Evolutionary conservation across 2,113 vertebrate genomes (phyloP), one percentile per base, ranked within the genome.

Genomic region (Kryptolebias marmoratus): DNA sequence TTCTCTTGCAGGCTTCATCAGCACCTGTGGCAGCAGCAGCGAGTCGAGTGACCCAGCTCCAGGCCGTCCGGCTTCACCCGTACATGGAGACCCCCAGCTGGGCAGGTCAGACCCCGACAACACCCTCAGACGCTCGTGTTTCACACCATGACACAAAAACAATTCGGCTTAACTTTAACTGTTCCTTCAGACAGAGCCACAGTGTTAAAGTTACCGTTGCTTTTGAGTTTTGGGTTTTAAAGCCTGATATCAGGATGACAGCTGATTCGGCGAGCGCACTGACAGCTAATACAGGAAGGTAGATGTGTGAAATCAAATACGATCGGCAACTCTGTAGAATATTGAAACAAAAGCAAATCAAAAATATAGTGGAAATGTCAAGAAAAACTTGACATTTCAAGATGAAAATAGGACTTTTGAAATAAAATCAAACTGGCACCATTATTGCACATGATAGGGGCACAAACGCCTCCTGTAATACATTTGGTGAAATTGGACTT

Each of bases 61-160:
- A 85, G 84, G 82, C 76, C 73, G 49, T 85, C 85, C 87, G 74
- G 81, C 90, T 88, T 89, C 77, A 90, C 90, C 91, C 72, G 91
- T 94, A 93, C 92, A 93, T 94, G 93, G 93, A 94, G 92, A 92
- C 92, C 88, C 92, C 93, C 90, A 92, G 91, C 93, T 93, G 93
- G 93, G 82, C 93, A 94, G 93, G 93, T 94, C 71, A 91, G 91
- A 50, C 54, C 52, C 78, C 2, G 32, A 42, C n/a, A 10, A 2
- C n/a, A n/a, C 54, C 15, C 31, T 14, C 10, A 2, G 9, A 9
- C 15, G 39, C 14, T 18, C 31, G 6, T 18, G 0, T 47, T 28
- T 65, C 0, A 1, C 2, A 15, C 36, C 63, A 32, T 15, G 1
- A 15, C 1, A 27, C n/a, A 13, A 0, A 2, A 31, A 5, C 39